Evolutionary conservation across 2,113 vertebrate genomes (phyloP).

Genomic region (Pelecanoides urinatrix): DNA sequence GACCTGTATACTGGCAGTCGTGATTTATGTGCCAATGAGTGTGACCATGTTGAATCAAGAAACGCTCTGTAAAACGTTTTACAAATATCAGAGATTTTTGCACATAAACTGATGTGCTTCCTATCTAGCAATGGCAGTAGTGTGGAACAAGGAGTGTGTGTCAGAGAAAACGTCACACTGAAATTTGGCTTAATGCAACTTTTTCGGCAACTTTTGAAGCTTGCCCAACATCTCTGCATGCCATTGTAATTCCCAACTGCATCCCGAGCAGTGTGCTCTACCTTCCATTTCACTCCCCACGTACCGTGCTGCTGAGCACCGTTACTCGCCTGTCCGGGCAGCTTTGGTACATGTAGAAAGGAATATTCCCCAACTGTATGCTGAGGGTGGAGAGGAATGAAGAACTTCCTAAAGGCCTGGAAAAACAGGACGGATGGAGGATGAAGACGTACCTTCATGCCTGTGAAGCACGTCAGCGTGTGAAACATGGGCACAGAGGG

Average conservation of each 20-base stretch:
- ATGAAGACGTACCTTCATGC: not conserved
- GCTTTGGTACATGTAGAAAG: not conserved
- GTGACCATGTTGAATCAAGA: not conserved
- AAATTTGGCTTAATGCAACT: not conserved
- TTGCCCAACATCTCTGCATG: not conserved
- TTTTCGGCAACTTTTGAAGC: not conserved
- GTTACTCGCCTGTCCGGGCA: not conserved
- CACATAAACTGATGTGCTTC: not conserved
- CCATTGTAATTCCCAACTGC: not conserved
- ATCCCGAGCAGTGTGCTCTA: rapidly evolving
- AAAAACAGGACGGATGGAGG: not conserved
- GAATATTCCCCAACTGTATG: not conserved
- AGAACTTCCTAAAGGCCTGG: not conserved
- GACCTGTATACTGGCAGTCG: not conserved
- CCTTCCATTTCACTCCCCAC: not conserved
- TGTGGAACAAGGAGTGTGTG: rapidly evolving
- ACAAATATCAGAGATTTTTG: not conserved
- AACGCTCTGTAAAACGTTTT: not conserved
- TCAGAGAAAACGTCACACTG: not conserved
- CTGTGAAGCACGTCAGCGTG: rapidly evolving
- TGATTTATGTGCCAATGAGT: not conserved
- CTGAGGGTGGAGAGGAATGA: not conserved
- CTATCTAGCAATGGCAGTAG: not conserved
- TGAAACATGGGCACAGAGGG: rapidly evolving
- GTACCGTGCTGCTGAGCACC: not conserved